These are phyloP conservation scores for Abrostola tripartita DNA, from an alignment of 2,888 invertebrate species.

Conservation along the genomic window DNA sequence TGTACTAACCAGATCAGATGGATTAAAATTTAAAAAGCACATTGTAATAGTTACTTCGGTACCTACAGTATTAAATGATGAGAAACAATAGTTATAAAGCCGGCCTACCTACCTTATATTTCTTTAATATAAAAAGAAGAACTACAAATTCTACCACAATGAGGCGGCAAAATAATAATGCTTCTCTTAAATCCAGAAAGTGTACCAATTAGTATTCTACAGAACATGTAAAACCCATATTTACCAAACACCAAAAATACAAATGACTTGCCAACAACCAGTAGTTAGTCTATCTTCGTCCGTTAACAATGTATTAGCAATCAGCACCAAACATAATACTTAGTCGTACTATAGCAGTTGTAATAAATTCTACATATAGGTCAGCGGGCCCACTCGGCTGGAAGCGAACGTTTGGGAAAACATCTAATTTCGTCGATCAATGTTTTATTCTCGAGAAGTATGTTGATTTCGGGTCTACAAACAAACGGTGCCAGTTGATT, in stretches of 20 bases:
- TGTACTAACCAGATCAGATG: no score
- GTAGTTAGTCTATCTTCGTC: slow-evolving; percentile 43
- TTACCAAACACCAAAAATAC: slow-evolving; percentile 10
- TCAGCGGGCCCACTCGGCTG: slow-evolving; percentile 58
- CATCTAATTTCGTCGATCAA: slow-evolving; percentile 79
- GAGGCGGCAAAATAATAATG: not conserved
- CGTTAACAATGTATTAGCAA: slow-evolving; percentile 30
- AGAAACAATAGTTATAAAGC: no score
- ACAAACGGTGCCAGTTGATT: slow-evolving; percentile 44
- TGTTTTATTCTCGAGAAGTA: slow-evolving; percentile 56
- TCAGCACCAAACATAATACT: slow-evolving; percentile 27
- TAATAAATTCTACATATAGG: slow-evolving; percentile 69
- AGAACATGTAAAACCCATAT: not conserved
- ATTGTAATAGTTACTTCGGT: no score
- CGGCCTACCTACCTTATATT: no score
- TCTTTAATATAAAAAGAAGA: no score
- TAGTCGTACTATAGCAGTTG: slow-evolving; percentile 45
- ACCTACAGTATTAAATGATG: no score
- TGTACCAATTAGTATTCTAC: not conserved
- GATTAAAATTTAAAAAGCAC: no score
- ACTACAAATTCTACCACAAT: no score
- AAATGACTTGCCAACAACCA: not conserved
- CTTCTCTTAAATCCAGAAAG: not conserved
- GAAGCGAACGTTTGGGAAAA: slow-evolving; percentile 64
- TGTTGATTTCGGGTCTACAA: slow-evolving; percentile 44